Evolutionary conservation across 30 jellyfish, hydroid and myxozoan species (phyloP), one percentile per base, ranked within the genome.

Genomic region (Aurelia aurita): DNA sequence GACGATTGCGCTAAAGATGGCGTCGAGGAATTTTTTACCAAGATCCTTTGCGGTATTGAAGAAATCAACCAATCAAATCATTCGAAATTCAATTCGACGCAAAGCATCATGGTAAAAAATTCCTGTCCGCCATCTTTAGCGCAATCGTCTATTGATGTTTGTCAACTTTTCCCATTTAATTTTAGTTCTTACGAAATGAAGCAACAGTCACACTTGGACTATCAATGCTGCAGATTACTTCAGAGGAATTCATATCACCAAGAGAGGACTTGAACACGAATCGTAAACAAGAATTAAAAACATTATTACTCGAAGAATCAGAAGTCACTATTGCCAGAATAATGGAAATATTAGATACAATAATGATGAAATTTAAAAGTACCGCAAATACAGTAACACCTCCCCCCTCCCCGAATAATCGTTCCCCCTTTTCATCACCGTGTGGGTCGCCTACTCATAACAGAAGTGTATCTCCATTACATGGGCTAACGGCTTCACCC

Each of bases 191-290:
- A 26, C 87, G 74, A 59, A 79, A 84, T 57, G 91, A 97, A 3
- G 74, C 93, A n/a, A 93, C 98, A 22, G 49, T 89, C n/a, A 27
- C 71, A 2, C 89, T 93, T 79, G 98, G 98, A 8, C 83, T 93
- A 1, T 49, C 93, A 22, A 61, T 83, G 51, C 91, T 93, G 12
- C 98, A 87, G 47, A 87, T 93, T 77, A 82, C 93, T 12, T 93
- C 98, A 2, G 98, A 93, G 69, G 98, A 93, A 49, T 93, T 93
- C 82, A 84, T 93, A n/a, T 87, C 98, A 43, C 98, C 98, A 29
- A 72, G 98, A 25, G 98, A 93, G 65, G 98, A 93, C 57, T 71
- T 93, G 46, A 93, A 81, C 71, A 87, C 88, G 54, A 80, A 87
- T 25, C 80, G 98, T 13, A 87, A 87, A 64, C 87, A 70, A 35